Evolutionary conservation across 2,113 vertebrate species (phyloP), one percentile per base, ranked within the genome.

Genomic region (Proteles cristata): DNA sequence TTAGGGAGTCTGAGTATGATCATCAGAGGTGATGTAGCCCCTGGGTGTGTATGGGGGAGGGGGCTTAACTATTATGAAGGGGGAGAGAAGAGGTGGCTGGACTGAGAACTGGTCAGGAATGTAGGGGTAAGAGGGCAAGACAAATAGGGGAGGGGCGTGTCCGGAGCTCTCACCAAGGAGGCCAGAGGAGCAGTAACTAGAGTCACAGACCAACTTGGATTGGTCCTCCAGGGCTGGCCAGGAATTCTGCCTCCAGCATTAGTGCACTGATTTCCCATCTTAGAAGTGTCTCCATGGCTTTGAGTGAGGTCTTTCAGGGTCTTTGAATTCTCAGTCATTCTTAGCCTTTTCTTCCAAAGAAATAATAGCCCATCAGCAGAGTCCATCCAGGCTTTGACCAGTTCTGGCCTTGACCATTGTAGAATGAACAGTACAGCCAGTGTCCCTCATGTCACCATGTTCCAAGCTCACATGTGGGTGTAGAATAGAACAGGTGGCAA

Each of bases 271-370:
- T 88, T 93, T 85, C 50, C 77, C 43, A 85, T 77, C 71, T 66
- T 73, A 4, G 0, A 76, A 68, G 33, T 81, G 43, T 58, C 48
- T 43, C 66, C 0, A 0, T 43, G 61, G 82, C 80, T 90, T 87
- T 76, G 79, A 88, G 35, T 19, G 23, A 88, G 28, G 63, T 26
- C 68, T 93, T 66, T 85, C 33, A 35, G 86, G 50, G 23, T 93
- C 73, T 96, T 82, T 88, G 69, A 93, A 66, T 50, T 95, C 58
- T 82, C 63, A 2, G 48, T 88, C 53, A 12, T 89, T 88, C 58
- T 91, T 63, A 80, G 45, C 76, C 77, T 95, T 90, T 96, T 74
- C 43, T 80, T 95, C 88, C 68, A 82, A 92, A 73, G 43, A 93
- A 93, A 73, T 26, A 63, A 89, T 48, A 86, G 66, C 26, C 28